phyloP scores from a whole-genome alignment of 2,888 invertebrate genomes.

The Galerucella nymphaeae region DNA sequence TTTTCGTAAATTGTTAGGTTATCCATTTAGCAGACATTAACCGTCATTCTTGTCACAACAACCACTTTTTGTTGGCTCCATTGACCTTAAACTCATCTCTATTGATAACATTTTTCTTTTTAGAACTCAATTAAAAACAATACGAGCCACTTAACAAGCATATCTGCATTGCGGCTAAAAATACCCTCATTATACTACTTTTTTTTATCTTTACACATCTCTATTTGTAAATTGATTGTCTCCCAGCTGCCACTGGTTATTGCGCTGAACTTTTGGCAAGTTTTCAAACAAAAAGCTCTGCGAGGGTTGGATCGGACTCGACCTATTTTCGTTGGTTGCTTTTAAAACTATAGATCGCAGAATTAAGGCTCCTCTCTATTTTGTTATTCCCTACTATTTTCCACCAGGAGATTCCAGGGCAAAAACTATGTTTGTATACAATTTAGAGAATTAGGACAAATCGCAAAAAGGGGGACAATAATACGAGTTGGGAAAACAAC shows the following conservation, averaged over 20 bases:
- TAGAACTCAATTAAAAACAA: no score
- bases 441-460: constrained; percentile 35
- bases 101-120: no score
- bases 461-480: constrained; percentile 9
- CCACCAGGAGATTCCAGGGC: constrained; percentile 10
- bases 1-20: no score
- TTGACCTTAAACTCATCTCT: no score
- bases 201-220: neutral
- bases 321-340: constrained; percentile 39
- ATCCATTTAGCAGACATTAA: no score
- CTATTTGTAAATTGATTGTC: neutral
- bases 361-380: constrained; percentile 34
- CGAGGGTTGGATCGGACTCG: constrained; percentile 28
- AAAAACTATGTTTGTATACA: constrained; percentile 40
- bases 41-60: no score
- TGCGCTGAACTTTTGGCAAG: constrained; percentile 37
- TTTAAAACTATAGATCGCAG: constrained; percentile 43
- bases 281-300: constrained; percentile 36
- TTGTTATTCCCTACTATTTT: constrained; percentile 14
- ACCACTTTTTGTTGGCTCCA: no score
- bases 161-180: neutral
- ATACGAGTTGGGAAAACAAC: neutral
- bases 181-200: neutral
- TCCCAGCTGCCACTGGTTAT: constrained; percentile 12
- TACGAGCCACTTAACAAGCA: no score